A percentile compares a stretch with the other conserved stretches of the same genome.
Evolutionary conservation across 2,113 vertebrate genomes (phyloP).

Genomic region (Opisthocomus hoazin): DNA sequence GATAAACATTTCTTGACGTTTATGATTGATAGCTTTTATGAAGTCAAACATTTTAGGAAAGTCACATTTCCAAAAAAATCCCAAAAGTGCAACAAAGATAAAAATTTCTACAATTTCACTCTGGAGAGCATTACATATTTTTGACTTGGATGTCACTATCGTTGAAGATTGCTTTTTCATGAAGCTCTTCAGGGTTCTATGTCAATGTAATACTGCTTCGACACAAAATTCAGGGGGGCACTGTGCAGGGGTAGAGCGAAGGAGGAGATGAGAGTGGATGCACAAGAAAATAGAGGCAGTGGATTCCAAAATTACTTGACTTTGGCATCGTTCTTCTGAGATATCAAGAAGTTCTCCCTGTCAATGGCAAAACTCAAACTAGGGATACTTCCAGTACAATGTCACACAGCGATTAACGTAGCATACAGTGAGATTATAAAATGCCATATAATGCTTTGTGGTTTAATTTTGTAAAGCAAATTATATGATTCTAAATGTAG

Average conservation of each 20-base stretch:
- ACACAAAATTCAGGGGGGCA: not conserved
- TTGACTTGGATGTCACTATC: not conserved
- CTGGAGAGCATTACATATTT: not conserved
- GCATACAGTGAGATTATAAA: not conserved
- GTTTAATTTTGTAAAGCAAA: not conserved
- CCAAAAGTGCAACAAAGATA: not conserved
- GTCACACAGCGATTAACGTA: not conserved
- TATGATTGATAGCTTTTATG: not conserved
- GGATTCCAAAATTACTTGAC: not conserved
- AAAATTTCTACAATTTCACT: not conserved
- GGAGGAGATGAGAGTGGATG: not conserved
- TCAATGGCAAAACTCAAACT: not conserved
- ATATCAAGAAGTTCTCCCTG: not conserved
- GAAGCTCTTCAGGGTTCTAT: not conserved
- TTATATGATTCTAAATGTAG: not conserved
- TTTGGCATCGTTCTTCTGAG: not conserved
- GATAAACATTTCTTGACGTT: not conserved
- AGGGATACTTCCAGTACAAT: not conserved
- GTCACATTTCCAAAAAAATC: not conserved
- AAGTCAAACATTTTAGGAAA: not conserved
- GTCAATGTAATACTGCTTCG: not conserved
- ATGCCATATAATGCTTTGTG: not conserved
- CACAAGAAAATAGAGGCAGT: not conserved
- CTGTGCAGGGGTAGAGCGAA: not conserved
- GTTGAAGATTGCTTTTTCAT: not conserved